A percentile compares a stretch with the other conserved stretches of the same genome.
Evolutionary conservation across 2,888 invertebrate species (phyloP).

Genomic region (Agrotis clavis): DNA sequence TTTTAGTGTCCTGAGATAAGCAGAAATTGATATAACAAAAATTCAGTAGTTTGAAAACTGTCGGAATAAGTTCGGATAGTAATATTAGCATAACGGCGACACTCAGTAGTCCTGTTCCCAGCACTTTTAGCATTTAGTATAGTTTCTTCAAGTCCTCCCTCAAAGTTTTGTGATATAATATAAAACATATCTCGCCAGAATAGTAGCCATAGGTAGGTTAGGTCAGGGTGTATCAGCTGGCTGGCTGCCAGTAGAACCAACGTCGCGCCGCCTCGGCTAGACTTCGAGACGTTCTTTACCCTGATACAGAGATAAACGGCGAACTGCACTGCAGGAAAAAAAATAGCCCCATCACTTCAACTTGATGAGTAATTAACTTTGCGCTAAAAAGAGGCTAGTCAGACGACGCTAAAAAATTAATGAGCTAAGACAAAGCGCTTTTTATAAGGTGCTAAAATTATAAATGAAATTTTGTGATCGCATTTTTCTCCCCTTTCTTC

Average conservation of each 20-base stretch:
- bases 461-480: constrained; percentile 39
- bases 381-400: constrained; percentile 60
- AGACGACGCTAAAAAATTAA: constrained; percentile 46
- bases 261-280: constrained; percentile 69
- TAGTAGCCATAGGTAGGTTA: constrained; percentile 59
- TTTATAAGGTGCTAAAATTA: constrained; percentile 46
- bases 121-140: neutral
- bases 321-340: constrained; percentile 69
- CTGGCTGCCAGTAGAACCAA: constrained; percentile 71
- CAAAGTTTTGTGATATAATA: constrained; percentile 37
- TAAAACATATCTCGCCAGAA: constrained; percentile 33
- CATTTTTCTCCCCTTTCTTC: constrained; percentile 15
- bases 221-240: constrained; percentile 73
- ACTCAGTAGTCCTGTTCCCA: neutral
- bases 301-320: constrained; percentile 75
- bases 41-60: neutral
- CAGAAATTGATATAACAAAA: neutral
- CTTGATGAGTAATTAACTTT: constrained; percentile 70
- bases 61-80: neutral
- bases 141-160: constrained; percentile 18
- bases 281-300: constrained; percentile 70
- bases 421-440: constrained; percentile 34
- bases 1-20: neutral
- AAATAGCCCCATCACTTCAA: constrained; percentile 62
- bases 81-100: constrained; percentile 2